Conservation (phyloP, 35 echinoderm and acorn worm genomes). For the Holothuria glaberrima region DNA sequence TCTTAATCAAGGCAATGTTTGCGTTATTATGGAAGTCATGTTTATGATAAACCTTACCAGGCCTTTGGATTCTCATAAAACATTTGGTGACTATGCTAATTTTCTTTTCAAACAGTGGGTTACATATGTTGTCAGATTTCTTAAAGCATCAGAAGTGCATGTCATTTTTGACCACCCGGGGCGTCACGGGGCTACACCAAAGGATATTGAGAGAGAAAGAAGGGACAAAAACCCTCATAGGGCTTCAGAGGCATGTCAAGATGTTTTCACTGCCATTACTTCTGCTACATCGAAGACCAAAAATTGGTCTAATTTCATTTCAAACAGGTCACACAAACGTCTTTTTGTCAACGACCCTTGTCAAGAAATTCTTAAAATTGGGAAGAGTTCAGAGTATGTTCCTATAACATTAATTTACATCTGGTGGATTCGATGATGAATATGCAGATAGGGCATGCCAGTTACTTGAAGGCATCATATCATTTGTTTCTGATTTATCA, state of each 20-base stretch:
- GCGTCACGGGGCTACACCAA: conserved; percentile 32
- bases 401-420: neutral
- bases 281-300: neutral
- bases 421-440: conserved; percentile 39
- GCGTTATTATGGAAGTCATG: conserved; percentile 48
- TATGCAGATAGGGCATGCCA: conserved; percentile 16
- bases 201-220: conserved; percentile 37
- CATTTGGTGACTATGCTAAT: conserved; percentile 57
- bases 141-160: conserved; percentile 25
- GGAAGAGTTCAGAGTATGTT: neutral
- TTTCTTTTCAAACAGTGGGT: conserved; percentile 22
- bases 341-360: neutral
- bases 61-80: conserved; percentile 27
- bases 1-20: neutral
- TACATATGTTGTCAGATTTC: neutral
- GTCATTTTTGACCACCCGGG: conserved; percentile 53
- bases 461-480: neutral
- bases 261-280: neutral
- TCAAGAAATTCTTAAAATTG: neutral
- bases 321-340: conserved; percentile 11
- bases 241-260: neutral
- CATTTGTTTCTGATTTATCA: conserved; percentile 2
- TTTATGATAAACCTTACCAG: conserved; percentile 35
- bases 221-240: conserved; percentile 10
- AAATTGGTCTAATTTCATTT: conserved; percentile 17